Evolutionary conservation across 2,888 invertebrate species (phyloP).

Genomic region (Myathropa florea): DNA sequence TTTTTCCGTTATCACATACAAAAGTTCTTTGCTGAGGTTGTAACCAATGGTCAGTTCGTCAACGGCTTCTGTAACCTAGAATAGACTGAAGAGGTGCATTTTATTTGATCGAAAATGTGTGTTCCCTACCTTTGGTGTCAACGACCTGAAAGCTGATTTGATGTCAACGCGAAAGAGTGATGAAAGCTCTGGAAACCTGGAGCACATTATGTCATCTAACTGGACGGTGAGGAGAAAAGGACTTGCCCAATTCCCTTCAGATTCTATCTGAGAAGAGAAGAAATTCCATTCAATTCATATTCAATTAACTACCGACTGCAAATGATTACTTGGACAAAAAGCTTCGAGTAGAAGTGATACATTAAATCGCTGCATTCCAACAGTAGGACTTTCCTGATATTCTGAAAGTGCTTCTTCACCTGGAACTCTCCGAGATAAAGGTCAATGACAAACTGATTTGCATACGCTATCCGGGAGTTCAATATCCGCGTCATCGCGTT

Average conservation of each 20-base stretch:
- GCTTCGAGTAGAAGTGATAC: constrained; percentile 81
- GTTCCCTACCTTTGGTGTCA: constrained; percentile 73
- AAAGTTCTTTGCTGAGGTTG: constrained; percentile 74
- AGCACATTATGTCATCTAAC: constrained; percentile 81
- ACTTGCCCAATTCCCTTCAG: constrained; percentile 80
- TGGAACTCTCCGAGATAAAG: constrained; percentile 81
- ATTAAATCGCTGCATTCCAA: constrained; percentile 82
- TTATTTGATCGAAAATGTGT: not conserved
- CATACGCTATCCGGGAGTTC: constrained; percentile 78
- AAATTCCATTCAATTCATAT: not conserved
- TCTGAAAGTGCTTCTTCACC: constrained; percentile 80
- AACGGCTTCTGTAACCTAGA: constrained; percentile 76
- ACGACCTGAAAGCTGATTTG: constrained; percentile 72
- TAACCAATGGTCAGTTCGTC: constrained; percentile 76
- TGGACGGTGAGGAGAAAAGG: constrained; percentile 80
- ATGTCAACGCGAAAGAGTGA: constrained; percentile 75
- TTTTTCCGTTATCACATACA: constrained; percentile 75
- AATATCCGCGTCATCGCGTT: constrained; percentile 80
- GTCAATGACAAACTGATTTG: constrained; percentile 81
- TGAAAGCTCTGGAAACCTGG: constrained; percentile 79
- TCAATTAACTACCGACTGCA: not conserved
- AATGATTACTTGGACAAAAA: constrained; percentile 81
- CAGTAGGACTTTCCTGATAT: constrained; percentile 82
- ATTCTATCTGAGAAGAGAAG: constrained; percentile 79
- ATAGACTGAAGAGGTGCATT: not conserved